Evolutionary conservation across 2,113 vertebrate species (phyloP), one percentile per base, ranked within the genome.

Genomic region (Phrynosoma platyrhinos): DNA sequence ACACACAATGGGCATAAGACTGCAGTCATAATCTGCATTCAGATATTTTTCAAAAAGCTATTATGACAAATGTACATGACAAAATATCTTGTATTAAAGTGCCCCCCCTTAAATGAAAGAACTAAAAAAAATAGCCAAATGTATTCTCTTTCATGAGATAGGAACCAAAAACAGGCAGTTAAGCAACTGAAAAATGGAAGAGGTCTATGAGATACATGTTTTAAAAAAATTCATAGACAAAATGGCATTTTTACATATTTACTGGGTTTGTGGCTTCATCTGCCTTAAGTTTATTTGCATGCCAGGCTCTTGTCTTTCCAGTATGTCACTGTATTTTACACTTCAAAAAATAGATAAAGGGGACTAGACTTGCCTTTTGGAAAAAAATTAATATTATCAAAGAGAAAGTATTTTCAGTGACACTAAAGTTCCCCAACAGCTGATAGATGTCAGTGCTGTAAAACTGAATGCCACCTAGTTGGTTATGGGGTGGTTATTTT

Each of bases 401-500:
- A 72, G 7, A 88, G 64, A 69, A 93, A 91, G 2, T 32, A 4
- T 79, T 91, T 82, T 92, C 83, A 85, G 89, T 89, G 27, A 0
- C 55, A 87, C 42, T 13, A 89, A 91, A 95, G 85, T 72, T 87
- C 89, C 86, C 93, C 87, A 80, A 89, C n/a, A 89, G 89, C 85
- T 93, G 92, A 85, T 85, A 91, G 92, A 94, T 93, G 58, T 92
- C 84, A 47, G 88, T 79, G 81, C 75, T 71, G 16, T 90, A 92
- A 94, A 94, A 93, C 58, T 80, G 87, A 94, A 89, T 90, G 94
- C 92, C 96, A 93, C 95, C 94, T 93, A 93, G 94, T 91, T 94
- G 91, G 55, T 52, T 66, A 75, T 82, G 87, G 78, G 79, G 68
- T 79, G 87, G 82, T 79, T 7, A 78, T 58, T 69, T 14, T 14